These are phyloP conservation scores for Coilia nasus DNA, from an alignment of 2,797 vertebrate genomes.

Conservation along the genomic window DNA sequence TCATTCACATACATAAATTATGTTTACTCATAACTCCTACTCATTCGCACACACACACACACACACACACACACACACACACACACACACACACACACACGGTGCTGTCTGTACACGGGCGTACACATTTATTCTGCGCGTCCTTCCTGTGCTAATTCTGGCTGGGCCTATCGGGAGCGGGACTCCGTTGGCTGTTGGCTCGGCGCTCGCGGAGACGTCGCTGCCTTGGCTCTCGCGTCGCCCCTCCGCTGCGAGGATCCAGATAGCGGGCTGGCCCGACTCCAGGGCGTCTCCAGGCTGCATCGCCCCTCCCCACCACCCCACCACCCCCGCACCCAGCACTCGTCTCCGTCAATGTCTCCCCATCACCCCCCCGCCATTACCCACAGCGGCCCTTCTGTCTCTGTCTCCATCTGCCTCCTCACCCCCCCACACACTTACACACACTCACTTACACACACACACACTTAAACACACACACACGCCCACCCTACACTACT, in stretches of 20 bases:
- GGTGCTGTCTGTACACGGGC: neutral
- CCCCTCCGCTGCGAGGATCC: neutral
- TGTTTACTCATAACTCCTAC: neutral
- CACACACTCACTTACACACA: neutral
- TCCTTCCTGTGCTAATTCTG: slow-evolving; percentile 7
- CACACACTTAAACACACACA: neutral
- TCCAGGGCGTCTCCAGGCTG: neutral
- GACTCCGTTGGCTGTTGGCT: too few species aligned
- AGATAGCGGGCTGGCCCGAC: neutral
- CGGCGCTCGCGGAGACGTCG: too few species aligned
- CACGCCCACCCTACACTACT: neutral
- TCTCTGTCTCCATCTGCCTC: too few species aligned
- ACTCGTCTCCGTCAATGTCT: too few species aligned
- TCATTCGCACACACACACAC: neutral
- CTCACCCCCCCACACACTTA: neutral
- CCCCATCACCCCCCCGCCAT: too few species aligned
- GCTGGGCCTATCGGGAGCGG: neutral
- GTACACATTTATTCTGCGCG: neutral
- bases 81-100: neutral
- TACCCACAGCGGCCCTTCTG: neutral
- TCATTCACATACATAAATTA: neutral
- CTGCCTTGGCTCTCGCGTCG: neutral
- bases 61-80: neutral
- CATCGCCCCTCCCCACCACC: too few species aligned
- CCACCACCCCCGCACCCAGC: too few species aligned